Base-by-base conservation (phyloP, 2,113 vertebrate species). In the Rhinolophus ferrumequinum region DNA sequence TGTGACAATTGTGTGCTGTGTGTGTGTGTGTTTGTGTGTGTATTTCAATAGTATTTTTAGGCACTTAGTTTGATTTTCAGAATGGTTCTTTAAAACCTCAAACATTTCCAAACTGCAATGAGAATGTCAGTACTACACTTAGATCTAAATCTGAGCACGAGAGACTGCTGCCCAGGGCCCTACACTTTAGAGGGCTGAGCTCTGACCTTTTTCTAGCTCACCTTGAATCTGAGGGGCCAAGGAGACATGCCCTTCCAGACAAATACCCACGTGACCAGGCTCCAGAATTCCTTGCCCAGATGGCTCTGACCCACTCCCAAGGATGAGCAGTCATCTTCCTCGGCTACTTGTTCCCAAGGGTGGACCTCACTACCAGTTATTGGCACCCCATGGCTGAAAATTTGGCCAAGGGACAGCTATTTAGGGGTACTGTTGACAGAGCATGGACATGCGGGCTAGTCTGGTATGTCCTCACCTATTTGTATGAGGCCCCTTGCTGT, bases 11-110 rank as follows among this genome's bases (percentile, higher is more conserved):
- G 0, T 72, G 15, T 70, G n/a, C 1, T 19, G 0, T 67, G 13
- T 70, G 35, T 70, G n/a, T 56, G 16, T 73, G n/a, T 52, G 11
- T 15, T 5, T 41, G 19, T 56, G 26, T 62, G 33, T 47, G 7
- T 64, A 18, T 75, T 75, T 67, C n/a, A 82, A 41, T 19, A 56
- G 26, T 95, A 30, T 75, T 77, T 97, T 84, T 81, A 84, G 38
- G 38, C 9, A 54, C 4, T 77, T 91, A 88, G 30, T 5, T 77
- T 77, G 38, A 50, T 90, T 89, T 95, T 90, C 44, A 64, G 90
- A 94, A 90, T 47, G 4, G 16, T 44, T 47, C 24, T 88, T 91
- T 84, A 54, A 93, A 93, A 87, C 69, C 18, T 28, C 24, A 52
- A 87, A 79, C n/a, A 76, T 84, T 88, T 88, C 35, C 73, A 73